A percentile compares a stretch with the other conserved stretches of the same genome.
phyloP scores from a whole-genome alignment of 2,797 vertebrate species.

The Catharus ustulatus region DNA sequence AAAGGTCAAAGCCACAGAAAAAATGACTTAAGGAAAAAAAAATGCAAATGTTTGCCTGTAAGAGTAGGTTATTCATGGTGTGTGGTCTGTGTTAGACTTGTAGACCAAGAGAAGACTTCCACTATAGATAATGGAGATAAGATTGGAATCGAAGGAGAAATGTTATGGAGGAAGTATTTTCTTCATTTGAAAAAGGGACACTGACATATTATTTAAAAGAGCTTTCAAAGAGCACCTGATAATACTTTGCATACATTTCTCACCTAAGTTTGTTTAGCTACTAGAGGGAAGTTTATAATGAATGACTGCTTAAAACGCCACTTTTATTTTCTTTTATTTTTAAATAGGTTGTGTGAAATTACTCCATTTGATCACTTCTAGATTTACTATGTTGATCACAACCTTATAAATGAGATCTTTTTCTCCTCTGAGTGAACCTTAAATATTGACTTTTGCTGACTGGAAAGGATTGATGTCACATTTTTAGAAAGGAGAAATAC shows the following conservation, averaged over 20 bases:
- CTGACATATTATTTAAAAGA: conserved; percentile 33
- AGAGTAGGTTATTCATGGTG: conserved; percentile 47
- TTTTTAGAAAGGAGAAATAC: not conserved
- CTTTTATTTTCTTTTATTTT: not conserved
- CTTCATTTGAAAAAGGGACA: conserved; percentile 19
- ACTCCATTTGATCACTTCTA: not conserved
- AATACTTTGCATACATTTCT: conserved; percentile 67
- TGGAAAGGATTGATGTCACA: not conserved
- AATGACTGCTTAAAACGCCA: not conserved
- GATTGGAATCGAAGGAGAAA: conserved; percentile 53
- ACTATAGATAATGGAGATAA: conserved; percentile 58
- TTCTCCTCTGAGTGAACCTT: not conserved
- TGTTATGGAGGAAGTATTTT: conserved; percentile 33
- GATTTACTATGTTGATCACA: not conserved
- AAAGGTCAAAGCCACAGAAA: not conserved
- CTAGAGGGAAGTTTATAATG: conserved; percentile 4
- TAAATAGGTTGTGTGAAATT: not conserved
- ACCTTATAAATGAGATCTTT: not conserved
- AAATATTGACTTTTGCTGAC: not conserved
- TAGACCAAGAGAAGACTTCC: conserved; percentile 17
- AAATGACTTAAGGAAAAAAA: not conserved
- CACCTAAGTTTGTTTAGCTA: conserved; percentile 42
- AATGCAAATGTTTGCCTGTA: conserved; percentile 46
- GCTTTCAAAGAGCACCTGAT: conserved; percentile 25
- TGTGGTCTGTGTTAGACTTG: conserved; percentile 28